These are phyloP conservation scores for Halocynthia aurantium DNA, from an alignment of 23 tunicate genomes.

Conservation along the genomic window DNA sequence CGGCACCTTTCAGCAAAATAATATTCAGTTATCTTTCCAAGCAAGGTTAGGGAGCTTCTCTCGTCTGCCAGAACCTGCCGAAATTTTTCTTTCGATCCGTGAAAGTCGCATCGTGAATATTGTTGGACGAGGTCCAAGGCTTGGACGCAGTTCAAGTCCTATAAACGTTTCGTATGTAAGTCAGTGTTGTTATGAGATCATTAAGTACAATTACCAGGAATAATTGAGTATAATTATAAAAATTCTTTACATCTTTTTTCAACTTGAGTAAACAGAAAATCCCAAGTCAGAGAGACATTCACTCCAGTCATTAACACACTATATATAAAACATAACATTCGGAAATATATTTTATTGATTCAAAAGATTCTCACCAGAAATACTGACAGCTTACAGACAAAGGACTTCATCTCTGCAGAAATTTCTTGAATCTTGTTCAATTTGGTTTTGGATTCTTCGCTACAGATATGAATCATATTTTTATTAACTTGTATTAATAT, in stretches of 20 bases:
- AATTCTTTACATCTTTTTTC: too few relatives aligned
- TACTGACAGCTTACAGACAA: conserved; percentile 22
- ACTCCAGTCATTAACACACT: too few relatives aligned
- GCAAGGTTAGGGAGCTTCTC: conserved; percentile 18
- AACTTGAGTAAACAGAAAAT: too few relatives aligned
- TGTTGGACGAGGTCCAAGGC: conserved; percentile 20
- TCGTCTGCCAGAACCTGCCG: conserved; percentile 48
- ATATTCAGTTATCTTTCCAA: conserved; percentile 47
- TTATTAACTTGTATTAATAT: too few relatives aligned
- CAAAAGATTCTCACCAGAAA: conserved; percentile 16
- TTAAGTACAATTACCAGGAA: neutral
- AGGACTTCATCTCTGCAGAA: neutral
- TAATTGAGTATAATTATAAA: neutral
- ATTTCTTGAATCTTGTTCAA: conserved; percentile 18
- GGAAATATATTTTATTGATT: neutral
- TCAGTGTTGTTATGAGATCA: neutral
- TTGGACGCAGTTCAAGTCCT: conserved; percentile 59
- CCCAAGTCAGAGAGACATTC: too few relatives aligned
- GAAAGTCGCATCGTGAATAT: conserved; percentile 41
- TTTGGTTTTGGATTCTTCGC: conserved; percentile 9
- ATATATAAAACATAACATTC: too few relatives aligned
- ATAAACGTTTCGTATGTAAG: neutral
- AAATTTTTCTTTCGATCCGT: conserved; percentile 56
- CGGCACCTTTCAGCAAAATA: conserved; percentile 75
- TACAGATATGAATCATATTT: neutral